These are phyloP conservation scores for Drosophila robusta DNA, from an alignment of 2,888 invertebrate species.

Conservation along the genomic window DNA sequence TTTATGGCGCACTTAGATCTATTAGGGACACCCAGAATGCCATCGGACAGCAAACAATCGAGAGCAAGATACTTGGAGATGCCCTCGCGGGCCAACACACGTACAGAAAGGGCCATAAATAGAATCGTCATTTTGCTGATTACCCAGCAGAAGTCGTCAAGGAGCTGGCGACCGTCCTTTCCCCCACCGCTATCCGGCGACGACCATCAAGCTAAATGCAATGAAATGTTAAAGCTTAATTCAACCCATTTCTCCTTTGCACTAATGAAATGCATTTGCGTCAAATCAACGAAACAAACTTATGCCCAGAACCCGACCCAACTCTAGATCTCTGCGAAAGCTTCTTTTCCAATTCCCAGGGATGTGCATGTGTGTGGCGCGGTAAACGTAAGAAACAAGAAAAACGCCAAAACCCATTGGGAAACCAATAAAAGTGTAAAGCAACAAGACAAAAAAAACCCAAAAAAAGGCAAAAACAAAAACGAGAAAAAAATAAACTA, in stretches of 20 bases:
- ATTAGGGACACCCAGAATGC: constrained; percentile 20
- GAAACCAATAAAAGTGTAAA: constrained; percentile 73
- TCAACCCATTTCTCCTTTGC: constrained; percentile 27
- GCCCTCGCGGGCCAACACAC: constrained; percentile 20
- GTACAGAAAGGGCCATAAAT: constrained; percentile 48
- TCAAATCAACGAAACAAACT: constrained; percentile 53
- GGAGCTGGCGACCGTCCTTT: neutral
- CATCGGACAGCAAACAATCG: constrained; percentile 2
- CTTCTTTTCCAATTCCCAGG: constrained; percentile 31
- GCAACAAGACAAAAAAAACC: constrained; percentile 28
- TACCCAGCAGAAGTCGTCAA: constrained; percentile 16
- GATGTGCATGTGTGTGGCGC: constrained; percentile 11
- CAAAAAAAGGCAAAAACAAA: constrained; percentile 4
- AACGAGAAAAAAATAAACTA: constrained; percentile 36
- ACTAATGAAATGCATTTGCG: constrained; percentile 63
- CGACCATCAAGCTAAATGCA: constrained; percentile 38
- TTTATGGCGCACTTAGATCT: constrained; percentile 46
- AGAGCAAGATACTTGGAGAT: constrained; percentile 1
- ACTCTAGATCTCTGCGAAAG: neutral
- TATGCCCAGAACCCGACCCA: neutral
- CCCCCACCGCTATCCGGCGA: neutral
- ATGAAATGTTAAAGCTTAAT: constrained; percentile 66
- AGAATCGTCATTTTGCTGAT: constrained; percentile 55
- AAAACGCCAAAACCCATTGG: constrained; percentile 51
- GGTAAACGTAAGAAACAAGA: constrained; percentile 35